These are phyloP conservation scores for Siphonodentalium dalli DNA, from an alignment of 2,888 invertebrate species.

Conservation along the genomic window DNA sequence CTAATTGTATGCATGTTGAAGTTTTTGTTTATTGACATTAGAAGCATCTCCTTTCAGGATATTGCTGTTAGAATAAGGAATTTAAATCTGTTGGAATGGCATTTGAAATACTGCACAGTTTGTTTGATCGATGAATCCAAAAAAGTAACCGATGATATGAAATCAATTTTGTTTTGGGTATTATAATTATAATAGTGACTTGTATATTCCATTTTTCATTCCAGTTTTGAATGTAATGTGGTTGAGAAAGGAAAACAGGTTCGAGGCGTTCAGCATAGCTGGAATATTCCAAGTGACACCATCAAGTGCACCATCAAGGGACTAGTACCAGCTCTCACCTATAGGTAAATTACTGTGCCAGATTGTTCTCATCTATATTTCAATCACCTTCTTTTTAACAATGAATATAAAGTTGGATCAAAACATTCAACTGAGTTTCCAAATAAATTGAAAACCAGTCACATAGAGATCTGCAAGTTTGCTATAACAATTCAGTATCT, in stretches of 20 bases:
- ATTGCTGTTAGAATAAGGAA: too few relatives aligned
- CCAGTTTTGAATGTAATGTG: slow-evolving; percentile 62
- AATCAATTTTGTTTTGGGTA: neutral
- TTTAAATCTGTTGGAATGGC: too few relatives aligned
- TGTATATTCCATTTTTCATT: slow-evolving; percentile 22
- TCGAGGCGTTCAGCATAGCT: slow-evolving; percentile 60
- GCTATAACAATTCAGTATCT: too few relatives aligned
- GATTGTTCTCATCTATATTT: neutral
- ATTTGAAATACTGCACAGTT: too few relatives aligned
- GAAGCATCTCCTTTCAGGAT: too few relatives aligned
- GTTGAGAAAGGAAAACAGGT: slow-evolving; percentile 52
- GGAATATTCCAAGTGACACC: slow-evolving; percentile 52
- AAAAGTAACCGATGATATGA: neutral
- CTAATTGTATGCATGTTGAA: too few relatives aligned
- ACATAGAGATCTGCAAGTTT: too few relatives aligned
- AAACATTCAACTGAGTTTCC: too few relatives aligned
- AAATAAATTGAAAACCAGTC: too few relatives aligned
- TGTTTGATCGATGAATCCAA: too few relatives aligned
- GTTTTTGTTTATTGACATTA: too few relatives aligned
- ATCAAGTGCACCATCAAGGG: slow-evolving; percentile 54
- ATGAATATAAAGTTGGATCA: too few relatives aligned
- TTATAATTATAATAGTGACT: neutral
- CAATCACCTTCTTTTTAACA: neutral
- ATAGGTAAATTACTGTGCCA: slow-evolving; percentile 43
- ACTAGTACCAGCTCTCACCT: slow-evolving; percentile 54